Conservation (phyloP, 2,113 vertebrate species). For the Microcebus lehilahytsara region DNA sequence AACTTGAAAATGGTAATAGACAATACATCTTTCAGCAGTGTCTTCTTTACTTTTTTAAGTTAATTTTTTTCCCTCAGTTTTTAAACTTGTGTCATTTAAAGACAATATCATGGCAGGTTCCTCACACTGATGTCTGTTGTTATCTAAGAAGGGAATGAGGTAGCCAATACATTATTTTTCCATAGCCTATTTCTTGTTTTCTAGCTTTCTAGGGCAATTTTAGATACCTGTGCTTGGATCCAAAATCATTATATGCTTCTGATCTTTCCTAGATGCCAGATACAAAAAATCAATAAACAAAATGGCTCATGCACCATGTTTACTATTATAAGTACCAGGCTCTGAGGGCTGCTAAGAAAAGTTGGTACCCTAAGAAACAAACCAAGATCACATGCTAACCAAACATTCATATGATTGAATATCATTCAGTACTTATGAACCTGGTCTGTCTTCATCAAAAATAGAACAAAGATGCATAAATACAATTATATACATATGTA, state of each 20-base stretch:
- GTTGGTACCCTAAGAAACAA: background rate
- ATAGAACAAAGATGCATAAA: background rate
- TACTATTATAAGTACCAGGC: background rate
- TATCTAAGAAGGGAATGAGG: background rate
- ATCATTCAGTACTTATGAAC: background rate
- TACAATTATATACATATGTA: background rate
- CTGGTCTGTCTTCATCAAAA: background rate
- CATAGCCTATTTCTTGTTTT: background rate
- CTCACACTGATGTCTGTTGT: background rate
- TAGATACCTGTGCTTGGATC: background rate
- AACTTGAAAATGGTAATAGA: background rate
- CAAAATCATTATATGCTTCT: background rate
- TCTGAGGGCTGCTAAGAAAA: background rate
- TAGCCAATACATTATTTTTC: background rate
- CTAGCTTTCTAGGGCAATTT: background rate
- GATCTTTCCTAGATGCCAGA: constrained; percentile 5
- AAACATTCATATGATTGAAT: background rate
- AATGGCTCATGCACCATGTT: background rate
- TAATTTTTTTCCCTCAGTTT: background rate
- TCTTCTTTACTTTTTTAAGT: background rate
- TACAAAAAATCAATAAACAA: constrained; percentile 5
- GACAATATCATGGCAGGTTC: background rate
- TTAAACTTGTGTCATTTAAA: background rate
- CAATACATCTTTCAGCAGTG: background rate
- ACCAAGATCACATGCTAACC: background rate